Evolutionary conservation across 2,113 vertebrate species (phyloP), one percentile per base, ranked within the genome.

Genomic region (Salvelinus sp.): DNA sequence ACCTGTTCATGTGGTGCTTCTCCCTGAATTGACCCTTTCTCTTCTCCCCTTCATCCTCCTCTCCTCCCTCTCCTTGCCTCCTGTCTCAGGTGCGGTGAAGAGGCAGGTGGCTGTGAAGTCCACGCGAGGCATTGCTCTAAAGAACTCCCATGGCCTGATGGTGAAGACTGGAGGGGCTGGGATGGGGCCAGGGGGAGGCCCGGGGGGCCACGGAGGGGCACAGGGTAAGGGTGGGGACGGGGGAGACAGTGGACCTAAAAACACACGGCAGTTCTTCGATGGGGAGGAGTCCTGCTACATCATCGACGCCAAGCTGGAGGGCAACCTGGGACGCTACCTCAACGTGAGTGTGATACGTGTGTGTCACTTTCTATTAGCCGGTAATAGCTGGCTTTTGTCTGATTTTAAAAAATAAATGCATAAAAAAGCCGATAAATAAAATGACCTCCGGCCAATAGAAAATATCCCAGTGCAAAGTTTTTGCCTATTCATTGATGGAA

Each of bases 51-150:
- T n/a, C 23, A 16, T 0, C 72, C 57, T 71, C 48, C 0, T 22
- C 60, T 7, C 3, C 67, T 22, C 1, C 27, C 3, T 65, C 47
- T 38, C 30, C 22, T 13, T 2, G 38, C 50, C 12, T n/a, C 69
- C 25, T 3, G 0, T 0, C 1, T 79, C 88, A 96, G 96, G 92
- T 0, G 92, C 94, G 0, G 84, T 90, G 0, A 99, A 99, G 85
- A 95, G 96, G 79, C 98, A 99, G 78, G 97, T 99, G 76, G 98
- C 98, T 0, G 96, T 99, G 70, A 99, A 99, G 79, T 98, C 98
- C 69, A 99, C 97, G 0, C 94, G 97, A 0, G 97, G 97, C 73
- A 95, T 99, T 0, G 96, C 96, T 76, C 90, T 99, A 2, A 99
- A 99, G n/a, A 92, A 92, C 2, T 94, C 96, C 0, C 97, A 98